A percentile compares a stretch with the other conserved stretches of the same genome.
phyloP scores from a whole-genome alignment of 2,113 vertebrate genomes.

The Chionis minor region DNA sequence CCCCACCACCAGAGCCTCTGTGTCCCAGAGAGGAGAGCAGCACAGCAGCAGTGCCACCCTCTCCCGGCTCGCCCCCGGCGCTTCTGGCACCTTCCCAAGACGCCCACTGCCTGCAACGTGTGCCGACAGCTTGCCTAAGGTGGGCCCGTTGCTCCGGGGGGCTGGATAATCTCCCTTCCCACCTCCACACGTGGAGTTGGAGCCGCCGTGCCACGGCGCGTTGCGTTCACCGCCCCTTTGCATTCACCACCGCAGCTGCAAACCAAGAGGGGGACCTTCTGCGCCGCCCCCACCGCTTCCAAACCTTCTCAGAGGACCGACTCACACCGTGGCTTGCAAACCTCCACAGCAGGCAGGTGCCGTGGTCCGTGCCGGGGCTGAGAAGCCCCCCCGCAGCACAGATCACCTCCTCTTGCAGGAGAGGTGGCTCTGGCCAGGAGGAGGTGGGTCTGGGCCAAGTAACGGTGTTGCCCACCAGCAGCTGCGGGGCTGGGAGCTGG shows the following conservation, averaged over 20 bases:
- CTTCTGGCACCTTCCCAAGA: background rate
- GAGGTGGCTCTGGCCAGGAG: background rate
- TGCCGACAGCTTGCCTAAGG: background rate
- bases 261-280: background rate
- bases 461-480: background rate
- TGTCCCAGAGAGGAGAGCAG: background rate
- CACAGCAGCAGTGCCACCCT: rapidly evolving
- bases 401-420: background rate
- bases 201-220: rapidly evolving
- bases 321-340: background rate
- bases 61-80: rapidly evolving
- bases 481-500: background rate
- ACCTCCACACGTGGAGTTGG: rapidly evolving
- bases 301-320: background rate
- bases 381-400: rapidly evolving
- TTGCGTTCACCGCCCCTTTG: too few relatives aligned
- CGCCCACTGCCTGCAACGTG: background rate
- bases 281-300: rapidly evolving
- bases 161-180: background rate
- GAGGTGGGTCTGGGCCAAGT: background rate
- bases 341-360: rapidly evolving
- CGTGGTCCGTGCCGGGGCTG: rapidly evolving
- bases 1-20: background rate
- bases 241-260: background rate
- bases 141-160: background rate